Evolutionary conservation across 2,797 vertebrate species (phyloP).

Genomic region (Fundulus diaphanus): DNA sequence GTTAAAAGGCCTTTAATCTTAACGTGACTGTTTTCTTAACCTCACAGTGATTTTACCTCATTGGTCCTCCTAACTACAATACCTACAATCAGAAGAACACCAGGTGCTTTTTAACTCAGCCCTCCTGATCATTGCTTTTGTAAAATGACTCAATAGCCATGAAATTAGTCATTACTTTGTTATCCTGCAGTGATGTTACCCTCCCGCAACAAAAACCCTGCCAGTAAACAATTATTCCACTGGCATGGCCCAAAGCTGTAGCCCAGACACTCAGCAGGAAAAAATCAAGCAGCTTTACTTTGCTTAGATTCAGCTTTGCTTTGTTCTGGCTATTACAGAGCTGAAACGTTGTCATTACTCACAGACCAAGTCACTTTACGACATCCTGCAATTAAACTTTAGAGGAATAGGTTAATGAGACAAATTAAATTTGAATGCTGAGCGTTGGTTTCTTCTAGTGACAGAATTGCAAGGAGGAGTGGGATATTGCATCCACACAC

Average conservation of each 20-base stretch:
- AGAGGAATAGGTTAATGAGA: constrained; percentile 79
- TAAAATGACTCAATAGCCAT: constrained; percentile 75
- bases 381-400: constrained; percentile 83
- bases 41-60: constrained; percentile 13
- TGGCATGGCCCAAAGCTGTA: constrained; percentile 64
- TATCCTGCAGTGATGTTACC: constrained; percentile 67
- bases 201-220: constrained; percentile 60
- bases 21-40: constrained; percentile 1
- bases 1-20: constrained; percentile 18
- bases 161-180: constrained; percentile 78
- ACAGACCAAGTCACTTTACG: constrained; percentile 79
- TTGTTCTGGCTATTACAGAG: constrained; percentile 72
- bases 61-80: constrained; percentile 33
- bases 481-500: constrained; percentile 48
- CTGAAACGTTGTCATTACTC: constrained; percentile 81
- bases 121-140: constrained; percentile 51
- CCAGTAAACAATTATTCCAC: constrained; percentile 70
- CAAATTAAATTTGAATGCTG: constrained; percentile 74
- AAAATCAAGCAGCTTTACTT: constrained; percentile 64
- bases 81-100: constrained; percentile 53
- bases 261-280: constrained; percentile 66
- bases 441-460: constrained; percentile 76
- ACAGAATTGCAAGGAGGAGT: constrained; percentile 58
- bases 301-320: constrained; percentile 61
- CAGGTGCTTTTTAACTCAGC: constrained; percentile 60